phyloP scores from a whole-genome alignment of 2,113 vertebrate species.

The Triplophysa siluroides region DNA sequence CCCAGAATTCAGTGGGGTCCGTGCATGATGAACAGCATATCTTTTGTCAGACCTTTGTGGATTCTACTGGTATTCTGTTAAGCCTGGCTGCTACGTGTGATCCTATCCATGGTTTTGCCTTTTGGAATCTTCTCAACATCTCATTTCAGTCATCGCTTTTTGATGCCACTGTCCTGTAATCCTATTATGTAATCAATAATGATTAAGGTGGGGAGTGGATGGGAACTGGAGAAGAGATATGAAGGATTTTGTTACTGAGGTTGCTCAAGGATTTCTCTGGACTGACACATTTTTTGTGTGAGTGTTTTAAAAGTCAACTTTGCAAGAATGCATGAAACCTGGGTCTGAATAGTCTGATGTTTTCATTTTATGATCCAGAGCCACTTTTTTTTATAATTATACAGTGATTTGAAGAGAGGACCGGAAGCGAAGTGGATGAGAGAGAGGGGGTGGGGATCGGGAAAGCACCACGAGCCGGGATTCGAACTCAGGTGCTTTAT shows the following conservation, averaged over 20 bases:
- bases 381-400: too few relatives aligned
- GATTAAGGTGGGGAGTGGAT: constrained; percentile 4
- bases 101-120: constrained; percentile 1
- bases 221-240: not conserved
- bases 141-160: not conserved
- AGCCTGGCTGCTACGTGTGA: not conserved
- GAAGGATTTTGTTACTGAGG: not conserved
- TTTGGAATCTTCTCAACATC: not conserved
- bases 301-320: too few relatives aligned
- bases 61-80: not conserved
- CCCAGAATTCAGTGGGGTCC: not conserved
- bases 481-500: too few relatives aligned
- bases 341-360: too few relatives aligned
- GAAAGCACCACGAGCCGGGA: too few relatives aligned
- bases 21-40: not conserved
- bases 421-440: too few relatives aligned
- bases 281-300: not conserved
- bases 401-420: too few relatives aligned
- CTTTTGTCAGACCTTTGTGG: not conserved
- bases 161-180: not conserved
- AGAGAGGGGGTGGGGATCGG: too few relatives aligned
- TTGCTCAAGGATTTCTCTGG: constrained; percentile 4
- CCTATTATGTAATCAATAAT: constrained; percentile 13
- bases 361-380: too few relatives aligned
- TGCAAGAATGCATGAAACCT: not conserved